Evolutionary conservation across 1,140 invertebrate species (phyloP).

Genomic region (Drosophila santomea): DNA sequence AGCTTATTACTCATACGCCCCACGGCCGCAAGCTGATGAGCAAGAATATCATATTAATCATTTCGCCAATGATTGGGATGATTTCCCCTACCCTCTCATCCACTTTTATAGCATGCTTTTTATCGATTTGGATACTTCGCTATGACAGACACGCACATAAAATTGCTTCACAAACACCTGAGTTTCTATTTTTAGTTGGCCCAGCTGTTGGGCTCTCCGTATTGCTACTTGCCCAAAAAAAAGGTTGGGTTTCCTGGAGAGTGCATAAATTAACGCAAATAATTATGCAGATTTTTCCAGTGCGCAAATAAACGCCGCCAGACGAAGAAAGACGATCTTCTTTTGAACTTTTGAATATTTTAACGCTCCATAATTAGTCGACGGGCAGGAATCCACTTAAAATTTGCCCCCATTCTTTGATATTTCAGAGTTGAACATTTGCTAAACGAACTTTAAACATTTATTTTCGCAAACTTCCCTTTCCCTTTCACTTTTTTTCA

Average conservation of each 20-base stretch:
- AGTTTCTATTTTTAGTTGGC: slow-evolving; percentile 28
- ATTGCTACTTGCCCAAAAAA: not conserved
- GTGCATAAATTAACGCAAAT: slow-evolving; percentile 58
- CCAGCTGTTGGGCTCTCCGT: slow-evolving; percentile 40
- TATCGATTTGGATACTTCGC: slow-evolving; percentile 40
- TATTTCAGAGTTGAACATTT: slow-evolving; percentile 27
- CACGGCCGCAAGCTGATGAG: slow-evolving; percentile 19
- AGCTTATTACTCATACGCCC: slow-evolving; percentile 61
- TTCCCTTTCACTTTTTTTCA: slow-evolving; percentile 5
- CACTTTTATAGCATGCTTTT: slow-evolving; percentile 11
- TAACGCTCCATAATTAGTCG: slow-evolving; percentile 56
- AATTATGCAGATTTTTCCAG: slow-evolving; percentile 50
- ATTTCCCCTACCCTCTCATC: slow-evolving; percentile 12
- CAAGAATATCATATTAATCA: slow-evolving; percentile 68
- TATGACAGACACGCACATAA: slow-evolving; percentile 19
- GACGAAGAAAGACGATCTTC: slow-evolving; percentile 34
- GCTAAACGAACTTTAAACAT: slow-evolving; percentile 23
- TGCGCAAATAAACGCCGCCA: slow-evolving; percentile 38
- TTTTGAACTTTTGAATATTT: slow-evolving; percentile 61
- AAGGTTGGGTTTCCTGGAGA: slow-evolving; percentile 1
- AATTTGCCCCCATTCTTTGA: slow-evolving; percentile 14
- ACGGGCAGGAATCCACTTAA: slow-evolving; percentile 13
- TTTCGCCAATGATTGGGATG: slow-evolving; percentile 58
- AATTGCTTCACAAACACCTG: slow-evolving; percentile 10
- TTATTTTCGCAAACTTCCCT: slow-evolving; percentile 18